Percentiles rank a stretch among this genome's conserved stretches.
Conservation (phyloP, 2,113 vertebrate species). For the Isichthys henryi region DNA sequence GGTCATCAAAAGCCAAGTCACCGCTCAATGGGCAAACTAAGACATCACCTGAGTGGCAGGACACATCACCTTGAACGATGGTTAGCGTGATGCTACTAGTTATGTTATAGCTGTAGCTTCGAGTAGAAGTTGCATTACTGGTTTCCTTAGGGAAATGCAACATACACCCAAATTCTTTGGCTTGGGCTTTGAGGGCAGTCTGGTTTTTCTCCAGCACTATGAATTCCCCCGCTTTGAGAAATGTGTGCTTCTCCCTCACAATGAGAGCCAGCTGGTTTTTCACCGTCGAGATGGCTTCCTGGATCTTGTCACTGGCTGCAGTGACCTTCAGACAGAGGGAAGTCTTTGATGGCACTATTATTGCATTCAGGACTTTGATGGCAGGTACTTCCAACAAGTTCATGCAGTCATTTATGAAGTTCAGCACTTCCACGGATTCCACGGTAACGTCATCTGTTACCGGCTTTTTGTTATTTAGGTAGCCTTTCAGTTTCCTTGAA, state of each 20-base stretch:
- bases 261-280: slow-evolving; percentile 22
- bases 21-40: slow-evolving; percentile 30
- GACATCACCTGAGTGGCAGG: slow-evolving; percentile 27
- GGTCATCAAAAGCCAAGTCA: slow-evolving; percentile 24
- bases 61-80: slow-evolving; percentile 23
- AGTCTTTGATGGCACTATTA: slow-evolving; percentile 20
- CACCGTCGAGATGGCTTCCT: slow-evolving; percentile 23
- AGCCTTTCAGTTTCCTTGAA: slow-evolving; percentile 32
- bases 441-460: slow-evolving; percentile 28
- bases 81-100: slow-evolving; percentile 15
- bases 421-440: slow-evolving; percentile 26
- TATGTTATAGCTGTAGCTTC: slow-evolving; percentile 23
- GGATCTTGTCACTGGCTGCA: slow-evolving; percentile 34
- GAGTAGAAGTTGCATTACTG: neutral
- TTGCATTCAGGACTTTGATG: slow-evolving; percentile 25
- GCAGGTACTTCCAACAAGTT: slow-evolving; percentile 31
- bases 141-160: slow-evolving; percentile 24
- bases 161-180: slow-evolving; percentile 29
- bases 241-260: slow-evolving; percentile 25
- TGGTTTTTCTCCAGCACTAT: slow-evolving; percentile 38
- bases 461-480: slow-evolving; percentile 38
- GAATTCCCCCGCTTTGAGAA: slow-evolving; percentile 40
- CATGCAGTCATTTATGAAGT: slow-evolving; percentile 37
- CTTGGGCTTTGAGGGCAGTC: slow-evolving; percentile 29
- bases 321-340: slow-evolving; percentile 35